Evolutionary conservation across 2,797 vertebrate genomes (phyloP).

Genomic region (Tenualosa thibaudeaui): DNA sequence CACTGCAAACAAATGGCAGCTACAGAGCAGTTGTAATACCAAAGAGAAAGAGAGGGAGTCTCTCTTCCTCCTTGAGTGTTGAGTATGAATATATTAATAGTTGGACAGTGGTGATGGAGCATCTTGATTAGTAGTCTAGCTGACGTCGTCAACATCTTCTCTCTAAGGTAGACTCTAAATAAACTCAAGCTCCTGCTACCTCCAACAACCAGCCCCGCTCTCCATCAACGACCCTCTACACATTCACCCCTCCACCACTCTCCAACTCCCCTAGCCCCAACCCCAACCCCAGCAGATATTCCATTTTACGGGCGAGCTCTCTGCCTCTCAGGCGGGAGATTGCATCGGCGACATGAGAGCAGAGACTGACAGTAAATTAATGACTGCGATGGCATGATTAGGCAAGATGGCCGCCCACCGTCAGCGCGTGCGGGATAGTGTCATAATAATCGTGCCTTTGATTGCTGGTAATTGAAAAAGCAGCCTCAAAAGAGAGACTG

Average conservation of each 20-base stretch:
- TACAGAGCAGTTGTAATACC: background rate
- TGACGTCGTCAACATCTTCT: background rate
- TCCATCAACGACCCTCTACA: background rate
- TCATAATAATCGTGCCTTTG: slow-evolving; percentile 67
- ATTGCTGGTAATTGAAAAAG: slow-evolving; percentile 72
- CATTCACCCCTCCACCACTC: background rate
- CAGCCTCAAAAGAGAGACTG: slow-evolving; percentile 1
- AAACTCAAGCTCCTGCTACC: background rate
- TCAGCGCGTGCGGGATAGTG: slow-evolving; percentile 70
- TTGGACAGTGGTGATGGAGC: background rate
- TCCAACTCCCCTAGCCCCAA: background rate
- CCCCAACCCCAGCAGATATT: slow-evolving; percentile 39
- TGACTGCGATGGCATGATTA: slow-evolving; percentile 75
- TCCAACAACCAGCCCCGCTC: background rate
- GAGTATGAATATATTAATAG: background rate
- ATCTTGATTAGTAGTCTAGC: background rate
- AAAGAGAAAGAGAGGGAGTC: background rate
- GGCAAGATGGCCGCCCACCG: slow-evolving; percentile 70
- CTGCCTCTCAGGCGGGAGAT: slow-evolving; percentile 69
- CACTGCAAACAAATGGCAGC: background rate
- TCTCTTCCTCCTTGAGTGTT: background rate
- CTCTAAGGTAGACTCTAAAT: background rate
- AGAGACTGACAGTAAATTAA: slow-evolving; percentile 80
- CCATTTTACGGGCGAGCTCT: slow-evolving; percentile 67
- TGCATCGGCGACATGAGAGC: slow-evolving; percentile 62